Evolutionary conservation across 2,113 vertebrate genomes (phyloP).

Genomic region (Morphnarchus princeps): DNA sequence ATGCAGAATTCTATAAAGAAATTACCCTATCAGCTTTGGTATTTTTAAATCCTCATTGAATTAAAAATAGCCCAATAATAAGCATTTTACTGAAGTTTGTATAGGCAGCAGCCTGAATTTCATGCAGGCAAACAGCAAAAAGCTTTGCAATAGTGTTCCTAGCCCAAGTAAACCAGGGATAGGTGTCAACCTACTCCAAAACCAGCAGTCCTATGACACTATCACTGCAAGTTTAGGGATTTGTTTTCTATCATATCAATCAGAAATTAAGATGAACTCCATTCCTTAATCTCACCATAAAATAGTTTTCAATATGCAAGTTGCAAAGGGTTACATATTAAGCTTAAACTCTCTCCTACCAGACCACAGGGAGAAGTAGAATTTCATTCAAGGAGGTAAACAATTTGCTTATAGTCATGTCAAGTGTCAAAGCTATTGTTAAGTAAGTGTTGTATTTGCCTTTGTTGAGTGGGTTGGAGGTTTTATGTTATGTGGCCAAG

Average conservation of each 20-base stretch:
- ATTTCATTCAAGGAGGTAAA: background rate
- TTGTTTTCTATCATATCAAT: background rate
- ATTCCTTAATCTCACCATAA: background rate
- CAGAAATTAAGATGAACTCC: background rate
- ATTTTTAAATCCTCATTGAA: background rate
- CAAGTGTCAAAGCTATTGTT: background rate
- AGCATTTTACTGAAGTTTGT: background rate
- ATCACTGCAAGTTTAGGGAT: background rate
- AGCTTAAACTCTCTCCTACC: background rate
- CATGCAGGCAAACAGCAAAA: background rate
- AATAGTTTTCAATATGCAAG: background rate
- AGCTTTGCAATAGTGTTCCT: background rate
- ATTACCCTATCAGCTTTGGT: background rate
- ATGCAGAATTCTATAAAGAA: background rate
- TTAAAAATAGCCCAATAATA: background rate
- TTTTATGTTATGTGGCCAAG: background rate
- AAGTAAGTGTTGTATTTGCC: background rate
- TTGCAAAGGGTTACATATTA: background rate
- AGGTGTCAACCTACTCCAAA: background rate
- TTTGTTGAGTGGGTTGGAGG: background rate
- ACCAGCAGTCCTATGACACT: background rate
- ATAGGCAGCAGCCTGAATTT: background rate
- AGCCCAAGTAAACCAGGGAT: background rate
- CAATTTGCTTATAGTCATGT: background rate
- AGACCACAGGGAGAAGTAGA: background rate